Evolutionary conservation across 2,797 vertebrate genomes (phyloP), one percentile per base, ranked within the genome.

Genomic region (Pangasius macronema): DNA sequence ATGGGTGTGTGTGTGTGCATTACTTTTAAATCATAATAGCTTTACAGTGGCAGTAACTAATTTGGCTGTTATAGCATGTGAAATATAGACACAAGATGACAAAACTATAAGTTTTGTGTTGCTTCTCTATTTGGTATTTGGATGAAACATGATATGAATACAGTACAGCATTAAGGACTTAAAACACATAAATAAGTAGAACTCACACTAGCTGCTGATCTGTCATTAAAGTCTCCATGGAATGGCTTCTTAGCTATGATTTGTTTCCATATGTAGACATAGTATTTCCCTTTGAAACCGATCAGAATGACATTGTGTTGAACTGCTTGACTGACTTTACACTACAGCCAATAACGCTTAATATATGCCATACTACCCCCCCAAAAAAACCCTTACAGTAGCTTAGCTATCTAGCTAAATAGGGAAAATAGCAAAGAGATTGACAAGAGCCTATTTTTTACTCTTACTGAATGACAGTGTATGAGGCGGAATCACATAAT

Each of bases 21-120:
- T 70, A 30, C 72, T 46, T 49, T 75, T 75, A n/a, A 75, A 49
- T 49, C 72, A 75, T 49, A 73, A 73, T 30, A 75, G 42, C 42
- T 53, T 53, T 76, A 16, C 53, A 18, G 27, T 76, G 49, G 73
- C 73, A 76, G 6, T 20, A 76, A 49, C 27, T 51, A 76, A 76
- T 51, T 46, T 18, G 53, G 24, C 27, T 76, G 5, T 30, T 51
- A 53, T n/a, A 30, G 27, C 46, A 76, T 53, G 73, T 30, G 46
- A 76, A 53, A 53, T 53, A 53, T 53, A 76, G 16, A 33, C 30
- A 20, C 68, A 72, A 72, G 68, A 51, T 49, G 46, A 13, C 22
- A 73, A 24, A 46, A 73, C 22, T 46, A 10, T 46, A n/a, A n/a
- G 27, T 51, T 7, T 51, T 16, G 13, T 5, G 22, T 13, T 73